Percentiles rank a stretch among this genome's conserved stretches.
These are phyloP conservation scores for Calliphora vomitoria DNA, from an alignment of 2,888 invertebrate species.

Conservation along the genomic window DNA sequence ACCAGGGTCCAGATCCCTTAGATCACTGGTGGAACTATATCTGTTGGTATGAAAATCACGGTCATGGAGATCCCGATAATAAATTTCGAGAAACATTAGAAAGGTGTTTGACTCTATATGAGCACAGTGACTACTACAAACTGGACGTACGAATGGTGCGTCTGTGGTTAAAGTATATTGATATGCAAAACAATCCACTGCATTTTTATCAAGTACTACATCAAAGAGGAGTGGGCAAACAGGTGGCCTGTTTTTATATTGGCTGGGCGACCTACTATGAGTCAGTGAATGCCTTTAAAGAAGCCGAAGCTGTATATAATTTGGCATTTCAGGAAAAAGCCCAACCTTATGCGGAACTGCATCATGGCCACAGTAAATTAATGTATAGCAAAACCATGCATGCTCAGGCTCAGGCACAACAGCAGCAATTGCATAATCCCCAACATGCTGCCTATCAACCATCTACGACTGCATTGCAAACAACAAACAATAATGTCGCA, in stretches of 20 bases:
- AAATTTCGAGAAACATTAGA: conserved; percentile 95
- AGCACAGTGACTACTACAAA: conserved; percentile 91
- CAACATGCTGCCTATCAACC: conserved; percentile 67
- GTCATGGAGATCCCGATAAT: conserved; percentile 91
- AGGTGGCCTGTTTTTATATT: conserved; percentile 93
- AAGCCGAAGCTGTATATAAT: conserved; percentile 93
- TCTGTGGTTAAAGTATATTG: conserved; percentile 96
- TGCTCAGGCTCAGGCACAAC: conserved; percentile 84
- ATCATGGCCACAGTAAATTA: conserved; percentile 91
- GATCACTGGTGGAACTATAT: conserved; percentile 96
- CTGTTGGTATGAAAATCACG: conserved; percentile 95
- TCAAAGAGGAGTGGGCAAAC: conserved; percentile 91
- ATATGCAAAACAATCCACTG: conserved; percentile 90
- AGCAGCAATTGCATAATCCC: conserved; percentile 75
- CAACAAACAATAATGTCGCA: conserved; percentile 13
- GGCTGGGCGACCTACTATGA: conserved; percentile 96
- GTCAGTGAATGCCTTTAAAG: conserved; percentile 91
- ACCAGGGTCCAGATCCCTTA: conserved; percentile 94
- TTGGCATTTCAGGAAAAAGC: conserved; percentile 91
- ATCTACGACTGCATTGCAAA: conserved; percentile 26
- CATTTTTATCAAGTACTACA: conserved; percentile 93
- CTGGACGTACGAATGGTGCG: conserved; percentile 95
- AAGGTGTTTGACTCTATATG: conserved; percentile 92
- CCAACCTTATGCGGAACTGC: conserved; percentile 91
- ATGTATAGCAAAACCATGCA: conserved; percentile 86